Percentiles rank a stretch among this genome's conserved stretches.
These are phyloP conservation scores for Panopea generosa DNA, from an alignment of 2,888 invertebrate species.

Conservation along the genomic window DNA sequence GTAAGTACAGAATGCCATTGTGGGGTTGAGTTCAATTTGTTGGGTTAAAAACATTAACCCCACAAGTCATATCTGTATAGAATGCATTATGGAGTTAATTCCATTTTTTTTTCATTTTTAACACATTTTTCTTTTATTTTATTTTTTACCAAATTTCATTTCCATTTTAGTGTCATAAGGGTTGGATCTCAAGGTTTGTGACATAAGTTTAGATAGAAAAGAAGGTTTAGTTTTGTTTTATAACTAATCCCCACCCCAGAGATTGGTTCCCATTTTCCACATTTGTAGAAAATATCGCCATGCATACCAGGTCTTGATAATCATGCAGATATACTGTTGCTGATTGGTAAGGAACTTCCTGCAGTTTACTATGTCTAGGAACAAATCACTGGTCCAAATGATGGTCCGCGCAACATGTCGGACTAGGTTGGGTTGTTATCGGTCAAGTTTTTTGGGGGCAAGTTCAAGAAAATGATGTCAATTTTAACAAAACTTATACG, in stretches of 20 bases:
- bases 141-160: too few species aligned
- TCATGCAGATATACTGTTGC: constrained; percentile 32
- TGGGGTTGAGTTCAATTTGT: too few species aligned
- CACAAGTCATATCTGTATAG: too few species aligned
- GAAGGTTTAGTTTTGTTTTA: too few species aligned
- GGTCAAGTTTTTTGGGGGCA: constrained; percentile 56
- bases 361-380: constrained; percentile 47
- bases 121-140: too few species aligned
- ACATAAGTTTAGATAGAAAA: too few species aligned
- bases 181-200: too few species aligned
- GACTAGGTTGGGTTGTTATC: constrained; percentile 45
- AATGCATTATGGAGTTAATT: too few species aligned
- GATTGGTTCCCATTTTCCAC: constrained; percentile 21
- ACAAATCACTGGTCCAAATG: constrained; percentile 32
- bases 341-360: constrained; percentile 37
- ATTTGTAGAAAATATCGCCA: constrained; percentile 25
- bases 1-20: too few species aligned
- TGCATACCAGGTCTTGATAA: constrained; percentile 24
- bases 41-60: too few species aligned
- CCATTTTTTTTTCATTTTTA: too few species aligned
- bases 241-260: constrained; percentile 54
- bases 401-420: constrained; percentile 32
- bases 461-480: constrained; percentile 35
- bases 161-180: too few species aligned
- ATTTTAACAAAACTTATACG: constrained; percentile 34